Evolutionary conservation across 2,797 vertebrate species (phyloP).

Genomic region (Monodelphis domestica): DNA sequence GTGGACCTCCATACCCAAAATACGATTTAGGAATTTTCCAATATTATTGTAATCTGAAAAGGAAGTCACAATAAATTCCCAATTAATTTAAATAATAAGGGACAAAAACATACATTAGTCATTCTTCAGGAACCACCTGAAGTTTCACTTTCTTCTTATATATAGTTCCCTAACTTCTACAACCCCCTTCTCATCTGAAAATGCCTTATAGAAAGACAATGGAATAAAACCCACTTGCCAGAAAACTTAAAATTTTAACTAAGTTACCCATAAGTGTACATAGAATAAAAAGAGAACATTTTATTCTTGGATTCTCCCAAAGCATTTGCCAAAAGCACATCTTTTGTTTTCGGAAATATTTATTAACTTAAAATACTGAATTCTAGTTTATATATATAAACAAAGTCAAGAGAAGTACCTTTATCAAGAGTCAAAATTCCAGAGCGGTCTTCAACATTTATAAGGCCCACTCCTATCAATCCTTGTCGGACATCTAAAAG

Average conservation of each 20-base stretch:
- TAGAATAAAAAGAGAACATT: not conserved
- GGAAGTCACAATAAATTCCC: not conserved
- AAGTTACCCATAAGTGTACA: not conserved
- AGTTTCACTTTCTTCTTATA: not conserved
- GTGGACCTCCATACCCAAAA: slow-evolving; percentile 98
- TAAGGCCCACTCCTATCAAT: slow-evolving; percentile 97
- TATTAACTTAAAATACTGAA: not conserved
- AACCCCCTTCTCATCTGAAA: not conserved
- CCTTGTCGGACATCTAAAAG: slow-evolving; percentile 94
- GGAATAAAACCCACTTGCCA: not conserved
- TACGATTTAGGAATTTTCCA: slow-evolving; percentile 97
- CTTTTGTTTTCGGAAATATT: not conserved
- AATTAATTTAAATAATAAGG: slow-evolving; percentile 2
- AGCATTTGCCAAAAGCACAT: not conserved
- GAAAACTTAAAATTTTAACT: not conserved
- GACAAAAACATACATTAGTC: not conserved
- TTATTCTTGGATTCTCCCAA: not conserved
- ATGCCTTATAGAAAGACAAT: not conserved
- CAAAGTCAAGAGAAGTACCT: slow-evolving; percentile 85
- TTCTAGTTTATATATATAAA: not conserved
- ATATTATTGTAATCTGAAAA: slow-evolving; percentile 98
- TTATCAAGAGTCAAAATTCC: slow-evolving; percentile 95
- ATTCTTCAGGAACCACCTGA: not conserved
- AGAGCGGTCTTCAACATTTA: slow-evolving; percentile 95
- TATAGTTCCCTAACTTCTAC: not conserved